Evolutionary conservation across 2,113 vertebrate species (phyloP).

Genomic region (Paraplagusia blochii): DNA sequence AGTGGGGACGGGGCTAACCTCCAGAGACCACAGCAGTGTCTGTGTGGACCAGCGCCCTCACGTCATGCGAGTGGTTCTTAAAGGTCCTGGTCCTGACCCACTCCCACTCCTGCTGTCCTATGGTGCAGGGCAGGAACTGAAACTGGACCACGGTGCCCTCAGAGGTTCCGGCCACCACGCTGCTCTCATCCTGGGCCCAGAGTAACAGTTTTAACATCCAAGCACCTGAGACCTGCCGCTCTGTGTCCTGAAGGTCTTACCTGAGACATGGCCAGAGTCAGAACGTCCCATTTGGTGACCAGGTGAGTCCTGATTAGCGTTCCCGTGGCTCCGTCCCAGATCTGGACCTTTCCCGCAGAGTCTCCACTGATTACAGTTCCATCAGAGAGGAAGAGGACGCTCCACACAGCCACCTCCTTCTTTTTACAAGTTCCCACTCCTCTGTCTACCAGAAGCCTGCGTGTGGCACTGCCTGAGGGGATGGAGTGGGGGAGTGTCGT

Average conservation of each 20-base stretch:
- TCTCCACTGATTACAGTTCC: slow-evolving; percentile 84
- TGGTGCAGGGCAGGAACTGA: slow-evolving; percentile 79
- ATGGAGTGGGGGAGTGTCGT: no score
- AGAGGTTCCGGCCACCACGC: slow-evolving; percentile 86
- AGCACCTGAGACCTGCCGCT: background rate
- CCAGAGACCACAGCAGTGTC: slow-evolving; percentile 85
- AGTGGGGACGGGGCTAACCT: slow-evolving; percentile 68
- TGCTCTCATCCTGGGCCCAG: slow-evolving; percentile 83
- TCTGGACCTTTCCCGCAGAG: slow-evolving; percentile 88
- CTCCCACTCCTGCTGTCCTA: slow-evolving; percentile 72
- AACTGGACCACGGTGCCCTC: slow-evolving; percentile 88
- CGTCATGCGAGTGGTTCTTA: slow-evolving; percentile 89
- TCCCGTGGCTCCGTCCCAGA: slow-evolving; percentile 87
- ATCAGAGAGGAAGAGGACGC: slow-evolving; percentile 81
- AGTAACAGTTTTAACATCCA: background rate
- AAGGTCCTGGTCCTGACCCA: slow-evolving; percentile 92
- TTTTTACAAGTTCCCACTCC: slow-evolving; percentile 51
- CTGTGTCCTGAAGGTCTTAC: slow-evolving; percentile 48
- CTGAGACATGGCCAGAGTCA: slow-evolving; percentile 80
- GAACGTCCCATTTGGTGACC: slow-evolving; percentile 80
- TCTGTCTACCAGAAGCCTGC: slow-evolving; percentile 83
- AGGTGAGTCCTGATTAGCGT: slow-evolving; percentile 81
- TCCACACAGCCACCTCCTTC: slow-evolving; percentile 86
- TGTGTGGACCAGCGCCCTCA: slow-evolving; percentile 83
- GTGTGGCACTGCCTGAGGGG: slow-evolving; percentile 75